Base-by-base conservation (phyloP, 2,888 invertebrate species). In the Melipona beecheii region DNA sequence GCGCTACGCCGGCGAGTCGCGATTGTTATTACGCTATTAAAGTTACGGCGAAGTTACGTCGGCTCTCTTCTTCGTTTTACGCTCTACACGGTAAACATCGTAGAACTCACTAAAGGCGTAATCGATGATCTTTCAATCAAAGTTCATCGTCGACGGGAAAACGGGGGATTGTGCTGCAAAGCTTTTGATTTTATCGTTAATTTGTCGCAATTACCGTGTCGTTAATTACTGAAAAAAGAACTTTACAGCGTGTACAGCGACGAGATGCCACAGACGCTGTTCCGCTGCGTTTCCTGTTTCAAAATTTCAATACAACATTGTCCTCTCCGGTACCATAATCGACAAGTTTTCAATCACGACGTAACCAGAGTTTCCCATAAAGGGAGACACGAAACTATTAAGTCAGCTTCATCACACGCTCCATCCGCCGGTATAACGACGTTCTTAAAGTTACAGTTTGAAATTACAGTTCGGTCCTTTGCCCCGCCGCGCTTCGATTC, bases 341-440 rank as follows among this genome's bases (percentile, higher is more conserved):
- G 49, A 69, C 15, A 60, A 70, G 27, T 50, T 60, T 76, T 50
- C 70, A 70, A 72, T 80, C 81, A 73, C 80, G 58, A 72, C 27
- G 27, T 56, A 50, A 79, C 66, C 66, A 79, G 65, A 85, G 72
- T 58, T 56, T 62, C 75, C 54, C 19, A 70, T 70, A 70, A 76
- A 70, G 4, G 52, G 52, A 24, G 36, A 43, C 36, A 24, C 56
- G 43, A 43, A 71, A 58, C 43, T 58, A 43, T 71, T 43, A 71
- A 58, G 58, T 31, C 43, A 43, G n/a, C 43, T 56, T 31, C 54
- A 56, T 70, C 70, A 54, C 17, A 31, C 36, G 54, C 36, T 36
- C n/a, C 54, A 54, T 31, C 2, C 54, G n/a, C 31, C 27, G n/a
- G 54, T 31, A 54, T 31, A 54, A 70, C 69, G 31, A 31, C 36